These are phyloP conservation scores for Austrofundulus limnaeus DNA, from an alignment of 2,113 vertebrate species.

Conservation along the genomic window DNA sequence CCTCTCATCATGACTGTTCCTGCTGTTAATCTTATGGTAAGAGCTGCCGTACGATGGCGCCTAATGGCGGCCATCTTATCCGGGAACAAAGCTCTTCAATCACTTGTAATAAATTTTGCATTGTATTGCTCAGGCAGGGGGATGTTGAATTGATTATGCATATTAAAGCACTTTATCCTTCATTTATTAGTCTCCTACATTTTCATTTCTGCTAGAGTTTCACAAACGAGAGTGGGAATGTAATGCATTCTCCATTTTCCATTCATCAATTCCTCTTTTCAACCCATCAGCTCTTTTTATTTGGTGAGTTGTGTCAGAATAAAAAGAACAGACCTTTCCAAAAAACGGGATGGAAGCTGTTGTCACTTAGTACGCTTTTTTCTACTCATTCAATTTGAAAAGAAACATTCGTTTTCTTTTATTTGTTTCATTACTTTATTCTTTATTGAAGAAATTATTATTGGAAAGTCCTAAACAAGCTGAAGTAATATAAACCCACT, in stretches of 20 bases:
- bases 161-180: slow-evolving; percentile 28
- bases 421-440: too few relatives aligned
- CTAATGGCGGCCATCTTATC: slow-evolving; percentile 45
- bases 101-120: slow-evolving; percentile 32
- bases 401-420: too few relatives aligned
- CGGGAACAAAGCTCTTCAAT: slow-evolving; percentile 41
- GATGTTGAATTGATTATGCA: slow-evolving; percentile 38
- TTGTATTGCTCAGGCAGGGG: slow-evolving; percentile 6
- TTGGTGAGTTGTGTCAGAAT: neutral
- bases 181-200: slow-evolving; percentile 25
- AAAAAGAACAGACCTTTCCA: neutral
- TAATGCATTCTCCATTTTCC: slow-evolving; percentile 24
- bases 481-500: too few relatives aligned
- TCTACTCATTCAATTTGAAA: too few relatives aligned
- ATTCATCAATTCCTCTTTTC: neutral
- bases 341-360: neutral
- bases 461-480: too few relatives aligned
- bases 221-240: slow-evolving; percentile 22
- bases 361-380: too few relatives aligned
- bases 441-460: too few relatives aligned
- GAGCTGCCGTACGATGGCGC: slow-evolving; percentile 25
- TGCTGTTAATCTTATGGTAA: slow-evolving; percentile 41
- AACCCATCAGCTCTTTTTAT: slow-evolving; percentile 12
- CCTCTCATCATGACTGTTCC: slow-evolving; percentile 1
- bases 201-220: slow-evolving; percentile 19